phyloP scores from a whole-genome alignment of 2,888 invertebrate genomes.

The Dynastes grantii region DNA sequence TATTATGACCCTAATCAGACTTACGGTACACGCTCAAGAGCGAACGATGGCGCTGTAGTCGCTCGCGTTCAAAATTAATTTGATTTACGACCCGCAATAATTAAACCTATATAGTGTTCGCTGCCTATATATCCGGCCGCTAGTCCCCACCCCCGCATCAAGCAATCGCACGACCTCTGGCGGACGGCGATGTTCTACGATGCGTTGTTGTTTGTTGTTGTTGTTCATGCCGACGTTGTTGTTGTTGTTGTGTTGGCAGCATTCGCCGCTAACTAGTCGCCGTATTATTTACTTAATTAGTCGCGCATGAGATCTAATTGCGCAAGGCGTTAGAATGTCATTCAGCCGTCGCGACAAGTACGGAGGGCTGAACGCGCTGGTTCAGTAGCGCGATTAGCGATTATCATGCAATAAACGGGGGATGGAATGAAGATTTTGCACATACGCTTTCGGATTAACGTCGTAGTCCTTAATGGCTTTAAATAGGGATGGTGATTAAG shows the following conservation, averaged over 20 bases:
- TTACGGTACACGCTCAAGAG: constrained; percentile 33
- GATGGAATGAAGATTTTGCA: too few species aligned
- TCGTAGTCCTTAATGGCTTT: too few species aligned
- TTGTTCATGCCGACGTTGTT: neutral
- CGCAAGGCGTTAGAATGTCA: neutral
- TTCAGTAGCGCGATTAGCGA: neutral
- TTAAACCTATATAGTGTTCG: constrained; percentile 42
- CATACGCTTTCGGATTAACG: too few species aligned
- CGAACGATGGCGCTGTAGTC: constrained; percentile 38
- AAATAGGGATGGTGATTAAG: too few species aligned
- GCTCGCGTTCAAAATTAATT: constrained; percentile 47
- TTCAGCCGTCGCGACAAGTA: neutral
- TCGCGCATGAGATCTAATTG: constrained; percentile 27
- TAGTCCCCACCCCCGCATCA: neutral
- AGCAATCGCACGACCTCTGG: neutral
- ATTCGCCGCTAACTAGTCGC: neutral
- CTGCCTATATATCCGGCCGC: neutral
- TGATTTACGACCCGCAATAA: constrained; percentile 51
- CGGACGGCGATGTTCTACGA: neutral
- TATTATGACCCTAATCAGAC: constrained; percentile 52
- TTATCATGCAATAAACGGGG: neutral
- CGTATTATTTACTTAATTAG: constrained; percentile 39
- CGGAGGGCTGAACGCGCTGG: neutral
- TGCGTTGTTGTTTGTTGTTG: neutral
- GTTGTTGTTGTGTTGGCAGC: neutral